Percentiles rank a stretch among this genome's conserved stretches.
Conservation (phyloP, 1,140 invertebrate genomes). For the Ceratitis capitata region DNA sequence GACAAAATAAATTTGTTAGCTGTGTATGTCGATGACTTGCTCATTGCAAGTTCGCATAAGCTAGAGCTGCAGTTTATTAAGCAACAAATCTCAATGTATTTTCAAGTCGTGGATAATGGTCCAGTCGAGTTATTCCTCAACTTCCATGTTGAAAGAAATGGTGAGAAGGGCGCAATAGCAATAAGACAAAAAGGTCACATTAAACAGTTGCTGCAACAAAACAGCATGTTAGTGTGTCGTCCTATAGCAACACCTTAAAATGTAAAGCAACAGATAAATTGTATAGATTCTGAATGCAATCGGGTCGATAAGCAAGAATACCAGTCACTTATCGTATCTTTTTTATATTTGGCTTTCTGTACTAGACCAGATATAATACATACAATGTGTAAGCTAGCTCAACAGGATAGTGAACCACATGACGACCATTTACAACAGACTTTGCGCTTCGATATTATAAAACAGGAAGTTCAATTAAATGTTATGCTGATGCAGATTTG, state of each 20-base stretch:
- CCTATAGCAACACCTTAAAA: conserved; percentile 27
- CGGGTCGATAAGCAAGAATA: conserved; percentile 35
- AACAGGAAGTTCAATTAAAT: background rate
- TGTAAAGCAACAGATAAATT: conserved; percentile 33
- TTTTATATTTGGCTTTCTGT: conserved; percentile 41
- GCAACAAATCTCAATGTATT: background rate
- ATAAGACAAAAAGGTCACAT: conserved; percentile 42
- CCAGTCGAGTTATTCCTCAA: conserved; percentile 26
- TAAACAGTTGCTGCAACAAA: conserved; percentile 40
- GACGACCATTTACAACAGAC: too few species aligned
- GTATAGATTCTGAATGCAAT: conserved; percentile 10
- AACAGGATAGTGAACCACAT: too few species aligned
- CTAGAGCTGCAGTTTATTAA: background rate
- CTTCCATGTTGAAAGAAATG: conserved; percentile 22
- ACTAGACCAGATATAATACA: too few species aligned
- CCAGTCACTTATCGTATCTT: conserved; percentile 42
- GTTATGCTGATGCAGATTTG: conserved; percentile 29
- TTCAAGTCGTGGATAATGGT: conserved; percentile 37
- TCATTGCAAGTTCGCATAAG: conserved; percentile 54
- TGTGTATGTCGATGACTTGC: conserved; percentile 62
- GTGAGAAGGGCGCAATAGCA: conserved; percentile 1
- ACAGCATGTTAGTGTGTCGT: conserved; percentile 40
- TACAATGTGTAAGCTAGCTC: too few species aligned
- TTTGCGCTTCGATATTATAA: background rate
- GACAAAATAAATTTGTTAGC: conserved; percentile 49